phyloP scores from a whole-genome alignment of 2,888 invertebrate species.

The Parascotia fuliginaria region DNA sequence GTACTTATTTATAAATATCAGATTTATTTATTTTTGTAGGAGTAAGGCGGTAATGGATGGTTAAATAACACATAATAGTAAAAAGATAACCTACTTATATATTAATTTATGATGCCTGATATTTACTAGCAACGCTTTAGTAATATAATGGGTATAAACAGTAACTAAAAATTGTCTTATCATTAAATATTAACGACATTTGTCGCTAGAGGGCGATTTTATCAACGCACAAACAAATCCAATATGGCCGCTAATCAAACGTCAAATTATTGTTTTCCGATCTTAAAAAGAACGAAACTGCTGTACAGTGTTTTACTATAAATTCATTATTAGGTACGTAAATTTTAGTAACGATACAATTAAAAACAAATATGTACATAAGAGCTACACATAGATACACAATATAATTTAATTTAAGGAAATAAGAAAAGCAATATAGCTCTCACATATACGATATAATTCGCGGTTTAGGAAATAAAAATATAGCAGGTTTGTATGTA shows the following conservation, averaged over 20 bases:
- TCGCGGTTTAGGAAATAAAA: conserved; percentile 3
- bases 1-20: too few relatives aligned
- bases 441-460: neutral
- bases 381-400: neutral
- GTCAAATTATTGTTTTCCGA: neutral
- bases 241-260: conserved; percentile 66
- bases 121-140: conserved; percentile 6
- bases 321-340: too few relatives aligned
- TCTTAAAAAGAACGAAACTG: neutral
- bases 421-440: conserved; percentile 1
- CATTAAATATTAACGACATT: conserved; percentile 11
- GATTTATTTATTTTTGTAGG: too few relatives aligned
- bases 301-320: too few relatives aligned
- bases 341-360: conserved; percentile 7
- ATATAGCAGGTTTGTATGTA: conserved; percentile 3
- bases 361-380: neutral
- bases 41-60: too few relatives aligned
- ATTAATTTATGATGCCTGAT: conserved; percentile 7
- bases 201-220: conserved; percentile 60
- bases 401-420: neutral
- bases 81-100: conserved; percentile 55
- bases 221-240: conserved; percentile 48
- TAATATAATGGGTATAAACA: conserved; percentile 14
- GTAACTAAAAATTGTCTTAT: conserved; percentile 16
- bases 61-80: too few relatives aligned